phyloP scores from a whole-genome alignment of 2,797 vertebrate genomes.

The Philypnodon macrostomus region DNA sequence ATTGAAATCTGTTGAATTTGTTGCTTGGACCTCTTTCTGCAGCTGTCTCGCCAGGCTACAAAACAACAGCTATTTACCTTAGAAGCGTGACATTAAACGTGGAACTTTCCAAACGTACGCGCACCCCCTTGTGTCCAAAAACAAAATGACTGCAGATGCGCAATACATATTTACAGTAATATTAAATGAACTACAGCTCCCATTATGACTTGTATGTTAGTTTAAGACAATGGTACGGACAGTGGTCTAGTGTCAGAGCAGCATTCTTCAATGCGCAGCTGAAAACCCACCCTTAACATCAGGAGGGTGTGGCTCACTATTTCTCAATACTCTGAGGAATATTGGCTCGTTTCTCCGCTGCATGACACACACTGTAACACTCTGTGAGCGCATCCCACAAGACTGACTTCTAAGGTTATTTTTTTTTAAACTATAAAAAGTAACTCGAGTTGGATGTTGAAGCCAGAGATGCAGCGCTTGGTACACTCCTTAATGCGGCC shows the following conservation, averaged over 20 bases:
- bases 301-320: conserved; percentile 72
- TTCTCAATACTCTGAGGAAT: conserved; percentile 59
- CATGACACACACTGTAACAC: conserved; percentile 37
- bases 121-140: conserved; percentile 49
- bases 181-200: conserved; percentile 7
- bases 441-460: too few relatives aligned
- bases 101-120: background rate
- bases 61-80: conserved; percentile 5
- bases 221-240: background rate
- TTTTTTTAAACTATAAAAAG: too few relatives aligned
- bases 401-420: background rate
- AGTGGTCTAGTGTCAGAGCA: conserved; percentile 4
- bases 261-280: conserved; percentile 35
- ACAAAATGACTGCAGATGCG: background rate
- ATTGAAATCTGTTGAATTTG: conserved; percentile 89
- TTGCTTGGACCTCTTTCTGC: conserved; percentile 93
- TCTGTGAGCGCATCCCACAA: conserved; percentile 9
- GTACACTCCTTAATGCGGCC: conserved; percentile 29
- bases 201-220: background rate
- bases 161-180: conserved; percentile 4
- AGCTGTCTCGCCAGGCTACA: conserved; percentile 92
- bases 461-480: conserved; percentile 20
- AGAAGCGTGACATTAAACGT: background rate
- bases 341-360: conserved; percentile 37
- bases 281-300: conserved; percentile 62